Conservation (phyloP, 2,113 vertebrate species). For the Daphoenositta chrysoptera region DNA sequence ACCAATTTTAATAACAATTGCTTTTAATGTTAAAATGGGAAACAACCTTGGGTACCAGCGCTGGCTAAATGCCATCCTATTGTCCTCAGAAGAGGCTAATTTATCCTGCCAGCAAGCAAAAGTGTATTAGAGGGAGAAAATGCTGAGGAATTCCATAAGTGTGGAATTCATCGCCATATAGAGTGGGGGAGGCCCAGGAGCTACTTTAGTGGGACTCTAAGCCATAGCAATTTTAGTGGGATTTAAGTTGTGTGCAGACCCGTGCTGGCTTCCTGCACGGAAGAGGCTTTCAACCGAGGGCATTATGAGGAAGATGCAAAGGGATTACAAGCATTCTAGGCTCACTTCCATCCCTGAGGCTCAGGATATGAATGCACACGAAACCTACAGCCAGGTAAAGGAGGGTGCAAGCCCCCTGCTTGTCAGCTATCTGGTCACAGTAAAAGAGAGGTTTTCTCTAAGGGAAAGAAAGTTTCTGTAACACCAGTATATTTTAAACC, state of each 20-base stretch:
- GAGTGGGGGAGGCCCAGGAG: neutral
- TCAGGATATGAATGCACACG: neutral
- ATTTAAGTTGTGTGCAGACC: neutral
- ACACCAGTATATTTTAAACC: neutral
- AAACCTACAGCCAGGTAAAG: neutral
- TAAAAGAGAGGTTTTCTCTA: neutral
- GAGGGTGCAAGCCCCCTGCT: neutral
- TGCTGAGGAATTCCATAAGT: neutral
- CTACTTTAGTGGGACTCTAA: constrained; percentile 28
- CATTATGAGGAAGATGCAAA: neutral
- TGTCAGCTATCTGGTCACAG: neutral
- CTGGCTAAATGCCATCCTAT: neutral
- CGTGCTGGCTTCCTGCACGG: neutral
- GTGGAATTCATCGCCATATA: neutral
- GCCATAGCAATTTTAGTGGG: constrained; percentile 38
- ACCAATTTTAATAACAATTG: neutral
- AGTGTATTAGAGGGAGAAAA: neutral
- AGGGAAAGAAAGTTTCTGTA: neutral
- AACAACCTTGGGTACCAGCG: neutral
- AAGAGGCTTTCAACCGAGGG: neutral
- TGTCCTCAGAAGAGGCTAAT: neutral
- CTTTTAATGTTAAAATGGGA: neutral
- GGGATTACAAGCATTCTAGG: neutral
- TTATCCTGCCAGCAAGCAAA: neutral
- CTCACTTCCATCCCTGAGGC: neutral